Percentiles rank a stretch among this genome's conserved stretches.
Evolutionary conservation across 1,140 invertebrate species (phyloP).

Genomic region (Teleogryllus occipitalis): DNA sequence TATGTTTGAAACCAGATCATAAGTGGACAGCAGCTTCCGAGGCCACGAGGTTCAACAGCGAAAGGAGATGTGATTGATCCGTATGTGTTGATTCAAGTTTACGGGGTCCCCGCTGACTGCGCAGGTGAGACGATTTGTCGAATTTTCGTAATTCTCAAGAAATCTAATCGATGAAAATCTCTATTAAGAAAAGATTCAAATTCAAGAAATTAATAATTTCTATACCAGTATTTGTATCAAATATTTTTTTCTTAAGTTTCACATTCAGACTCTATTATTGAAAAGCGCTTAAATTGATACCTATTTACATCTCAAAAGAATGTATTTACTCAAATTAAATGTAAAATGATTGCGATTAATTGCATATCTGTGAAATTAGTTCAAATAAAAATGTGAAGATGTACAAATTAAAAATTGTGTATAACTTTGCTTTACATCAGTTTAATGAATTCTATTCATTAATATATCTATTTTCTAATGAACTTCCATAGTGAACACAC

Average conservation of each 20-base stretch:
- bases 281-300: too few relatives aligned
- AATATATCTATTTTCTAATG: neutral
- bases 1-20: constrained; percentile 31
- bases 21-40: constrained; percentile 53
- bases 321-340: too few relatives aligned
- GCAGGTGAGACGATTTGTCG: constrained; percentile 25
- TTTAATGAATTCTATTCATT: neutral
- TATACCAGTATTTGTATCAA: neutral
- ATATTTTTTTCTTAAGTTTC: neutral
- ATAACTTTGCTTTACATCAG: neutral
- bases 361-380: too few relatives aligned
- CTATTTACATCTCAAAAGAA: too few relatives aligned
- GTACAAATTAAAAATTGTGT: neutral
- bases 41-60: constrained; percentile 49
- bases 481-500: neutral
- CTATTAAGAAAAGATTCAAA: neutral
- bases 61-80: constrained; percentile 49
- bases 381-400: neutral
- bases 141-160: too few relatives aligned
- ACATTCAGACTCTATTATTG: too few relatives aligned
- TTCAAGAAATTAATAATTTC: neutral
- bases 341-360: too few relatives aligned
- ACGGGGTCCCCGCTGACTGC: constrained; percentile 55
- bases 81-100: constrained; percentile 54
- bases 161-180: neutral